phyloP scores from a whole-genome alignment of 2,888 invertebrate genomes.

The Drosophila paracracens region DNA sequence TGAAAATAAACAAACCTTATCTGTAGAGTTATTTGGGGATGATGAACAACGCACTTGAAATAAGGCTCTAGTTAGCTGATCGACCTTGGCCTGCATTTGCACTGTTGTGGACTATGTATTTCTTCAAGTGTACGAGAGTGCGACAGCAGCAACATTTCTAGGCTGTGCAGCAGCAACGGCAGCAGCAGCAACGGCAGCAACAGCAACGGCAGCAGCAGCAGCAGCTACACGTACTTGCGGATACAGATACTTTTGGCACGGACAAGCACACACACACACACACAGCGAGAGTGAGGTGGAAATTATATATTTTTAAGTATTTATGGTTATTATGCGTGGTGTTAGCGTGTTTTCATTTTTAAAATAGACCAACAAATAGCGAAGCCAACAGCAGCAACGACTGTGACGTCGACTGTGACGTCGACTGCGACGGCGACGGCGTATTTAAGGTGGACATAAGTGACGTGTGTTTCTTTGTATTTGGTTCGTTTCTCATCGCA shows the following conservation, averaged over 20 bases:
- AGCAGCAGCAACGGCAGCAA: background rate
- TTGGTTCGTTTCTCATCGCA: background rate
- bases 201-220: background rate
- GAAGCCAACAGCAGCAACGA: constrained; percentile 1
- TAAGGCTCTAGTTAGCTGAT: background rate
- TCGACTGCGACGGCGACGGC: constrained; percentile 2
- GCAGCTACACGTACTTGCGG: background rate
- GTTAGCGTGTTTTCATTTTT: constrained; percentile 60
- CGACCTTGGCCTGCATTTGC: background rate
- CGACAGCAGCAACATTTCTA: background rate
- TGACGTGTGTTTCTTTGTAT: background rate
- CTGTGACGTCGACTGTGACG: constrained; percentile 1
- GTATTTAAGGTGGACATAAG: background rate
- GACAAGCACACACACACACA: background rate
- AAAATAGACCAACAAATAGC: constrained; percentile 37
- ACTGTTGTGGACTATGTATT: background rate
- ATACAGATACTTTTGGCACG: background rate
- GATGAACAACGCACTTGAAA: background rate
- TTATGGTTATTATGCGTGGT: constrained; percentile 58
- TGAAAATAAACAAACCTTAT: background rate
- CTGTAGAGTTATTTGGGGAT: background rate
- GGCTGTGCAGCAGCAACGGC: background rate
- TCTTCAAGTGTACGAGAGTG: background rate
- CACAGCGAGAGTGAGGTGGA: background rate
- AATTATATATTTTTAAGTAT: constrained; percentile 52